Conservation (phyloP, 2,113 vertebrate genomes). For the Lethenteron camtschaticum region DNA sequence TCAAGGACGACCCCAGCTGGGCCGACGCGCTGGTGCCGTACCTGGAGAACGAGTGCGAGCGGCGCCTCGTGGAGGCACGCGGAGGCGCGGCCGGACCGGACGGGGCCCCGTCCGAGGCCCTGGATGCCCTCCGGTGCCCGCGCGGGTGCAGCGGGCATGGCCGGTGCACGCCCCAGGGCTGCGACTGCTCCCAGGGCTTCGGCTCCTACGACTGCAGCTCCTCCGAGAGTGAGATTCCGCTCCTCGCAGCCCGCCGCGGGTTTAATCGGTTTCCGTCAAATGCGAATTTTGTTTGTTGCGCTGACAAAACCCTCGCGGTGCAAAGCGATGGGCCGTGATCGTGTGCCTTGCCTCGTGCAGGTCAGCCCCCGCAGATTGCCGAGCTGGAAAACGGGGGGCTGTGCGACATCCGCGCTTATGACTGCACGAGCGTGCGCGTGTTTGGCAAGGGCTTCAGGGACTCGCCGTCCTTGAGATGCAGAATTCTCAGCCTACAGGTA, state of each 20-base stretch:
- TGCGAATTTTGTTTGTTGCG: no score
- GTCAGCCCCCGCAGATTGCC: constrained; percentile 23
- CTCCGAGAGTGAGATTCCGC: constrained; percentile 22
- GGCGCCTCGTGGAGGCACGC: constrained; percentile 15
- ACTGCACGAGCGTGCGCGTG: constrained; percentile 20
- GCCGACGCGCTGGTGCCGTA: constrained; percentile 26
- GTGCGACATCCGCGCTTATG: constrained; percentile 18
- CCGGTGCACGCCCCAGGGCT: constrained; percentile 28
- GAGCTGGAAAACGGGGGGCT: constrained; percentile 25
- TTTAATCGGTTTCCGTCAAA: no score
- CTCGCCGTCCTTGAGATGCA: constrained; percentile 22
- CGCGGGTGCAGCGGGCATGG: constrained; percentile 30
- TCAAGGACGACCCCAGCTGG: constrained; percentile 38
- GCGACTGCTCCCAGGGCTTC: constrained; percentile 26
- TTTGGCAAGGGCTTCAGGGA: constrained; percentile 22
- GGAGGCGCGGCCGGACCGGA: no score
- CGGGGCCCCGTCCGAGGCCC: constrained; percentile 14
- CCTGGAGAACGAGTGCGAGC: constrained; percentile 45
- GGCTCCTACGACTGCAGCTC: constrained; percentile 32
- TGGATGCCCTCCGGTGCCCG: constrained; percentile 26
- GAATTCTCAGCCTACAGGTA: constrained; percentile 9
- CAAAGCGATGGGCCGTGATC: no score
- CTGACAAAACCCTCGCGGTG: no score
- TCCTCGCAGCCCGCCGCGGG: no score
- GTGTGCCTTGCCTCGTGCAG: constrained; percentile 11